A percentile compares a stretch with the other conserved stretches of the same genome.
Conservation (phyloP, 2,888 invertebrate species). For the Drosophila mimetica region DNA sequence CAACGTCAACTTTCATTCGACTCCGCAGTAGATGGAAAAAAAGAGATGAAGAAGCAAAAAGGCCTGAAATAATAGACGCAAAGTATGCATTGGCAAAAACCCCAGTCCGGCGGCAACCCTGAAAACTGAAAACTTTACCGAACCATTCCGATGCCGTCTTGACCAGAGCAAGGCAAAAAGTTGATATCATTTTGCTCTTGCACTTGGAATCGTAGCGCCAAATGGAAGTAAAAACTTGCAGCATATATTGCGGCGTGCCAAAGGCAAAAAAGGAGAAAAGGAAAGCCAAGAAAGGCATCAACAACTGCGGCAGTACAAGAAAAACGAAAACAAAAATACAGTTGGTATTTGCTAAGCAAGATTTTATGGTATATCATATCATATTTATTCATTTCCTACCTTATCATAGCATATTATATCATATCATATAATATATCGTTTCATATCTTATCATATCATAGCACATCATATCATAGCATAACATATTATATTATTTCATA, state of each 20-base stretch:
- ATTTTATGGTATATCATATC: neutral
- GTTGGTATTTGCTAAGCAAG: neutral
- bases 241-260: slow-evolving; percentile 46
- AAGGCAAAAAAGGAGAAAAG: neutral
- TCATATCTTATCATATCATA: too few species aligned
- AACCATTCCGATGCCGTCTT: slow-evolving; percentile 36
- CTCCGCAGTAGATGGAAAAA: slow-evolving; percentile 18
- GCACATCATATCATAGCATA: too few species aligned
- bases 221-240: slow-evolving; percentile 48
- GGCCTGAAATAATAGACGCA: slow-evolving; percentile 65
- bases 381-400: too few species aligned
- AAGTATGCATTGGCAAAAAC: slow-evolving; percentile 64
- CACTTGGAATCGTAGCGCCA: slow-evolving; percentile 21
- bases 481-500: too few species aligned
- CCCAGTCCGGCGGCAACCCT: slow-evolving; percentile 25
- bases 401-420: too few species aligned
- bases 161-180: slow-evolving; percentile 55
- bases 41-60: neutral
- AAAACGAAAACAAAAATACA: slow-evolving; percentile 29
- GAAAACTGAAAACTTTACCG: slow-evolving; percentile 32
- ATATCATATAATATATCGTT: too few species aligned
- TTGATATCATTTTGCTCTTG: slow-evolving; percentile 16
- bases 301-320: slow-evolving; percentile 7
- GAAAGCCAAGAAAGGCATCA: neutral
- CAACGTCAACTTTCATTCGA: slow-evolving; percentile 17